These are phyloP conservation scores for Lithobates sylvaticus DNA, from an alignment of 2,797 vertebrate genomes.

Conservation along the genomic window DNA sequence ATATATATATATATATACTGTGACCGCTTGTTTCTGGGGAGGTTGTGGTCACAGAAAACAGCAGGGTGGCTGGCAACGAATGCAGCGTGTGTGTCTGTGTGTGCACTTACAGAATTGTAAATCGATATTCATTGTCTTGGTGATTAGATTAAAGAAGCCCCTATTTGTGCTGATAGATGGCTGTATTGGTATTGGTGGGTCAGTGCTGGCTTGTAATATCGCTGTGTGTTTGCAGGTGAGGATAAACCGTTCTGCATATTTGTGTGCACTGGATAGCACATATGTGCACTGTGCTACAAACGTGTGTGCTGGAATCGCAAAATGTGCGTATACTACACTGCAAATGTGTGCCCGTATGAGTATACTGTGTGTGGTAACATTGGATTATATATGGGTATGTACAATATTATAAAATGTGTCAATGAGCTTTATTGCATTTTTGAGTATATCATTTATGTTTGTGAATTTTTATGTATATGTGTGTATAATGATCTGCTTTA, in stretches of 20 bases:
- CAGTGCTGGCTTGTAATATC: neutral
- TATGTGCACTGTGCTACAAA: neutral
- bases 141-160: neutral
- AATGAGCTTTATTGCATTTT: neutral
- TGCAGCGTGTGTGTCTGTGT: neutral
- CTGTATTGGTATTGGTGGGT: neutral
- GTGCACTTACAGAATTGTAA: neutral
- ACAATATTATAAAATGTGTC: neutral
- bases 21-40: neutral
- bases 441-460: neutral
- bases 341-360: neutral
- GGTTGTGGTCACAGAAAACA: neutral
- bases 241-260: neutral
- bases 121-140: neutral
- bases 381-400: neutral
- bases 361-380: neutral
- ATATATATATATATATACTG: neutral
- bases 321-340: neutral
- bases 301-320: neutral
- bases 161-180: neutral
- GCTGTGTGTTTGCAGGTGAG: neutral
- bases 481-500: neutral
- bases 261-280: neutral
- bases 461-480: neutral
- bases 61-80: slow-evolving; percentile 5